These are phyloP conservation scores for Nerophis lumbriciformis DNA, from an alignment of 2,113 vertebrate species.

Conservation along the genomic window DNA sequence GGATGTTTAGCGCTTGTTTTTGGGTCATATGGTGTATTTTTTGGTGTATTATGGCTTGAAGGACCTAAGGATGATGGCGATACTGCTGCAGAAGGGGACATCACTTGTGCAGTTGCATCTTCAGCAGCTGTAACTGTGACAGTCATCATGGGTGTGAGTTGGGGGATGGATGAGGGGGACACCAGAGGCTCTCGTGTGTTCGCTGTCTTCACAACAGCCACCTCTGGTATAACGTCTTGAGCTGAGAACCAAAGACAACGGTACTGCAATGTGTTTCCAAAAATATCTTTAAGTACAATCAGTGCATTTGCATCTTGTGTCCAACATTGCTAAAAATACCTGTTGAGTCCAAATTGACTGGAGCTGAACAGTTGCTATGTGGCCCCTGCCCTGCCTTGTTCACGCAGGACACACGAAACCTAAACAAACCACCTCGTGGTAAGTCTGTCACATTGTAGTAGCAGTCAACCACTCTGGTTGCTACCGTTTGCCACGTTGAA, in stretches of 20 bases:
- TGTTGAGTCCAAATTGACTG: slow-evolving; percentile 70
- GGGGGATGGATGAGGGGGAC: slow-evolving; percentile 17
- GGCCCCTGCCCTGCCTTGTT: slow-evolving; percentile 92
- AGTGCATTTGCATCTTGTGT: neutral
- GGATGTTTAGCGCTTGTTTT: slow-evolving; percentile 19
- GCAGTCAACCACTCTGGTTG: slow-evolving; percentile 79
- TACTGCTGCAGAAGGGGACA: neutral
- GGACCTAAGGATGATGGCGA: slow-evolving; percentile 6
- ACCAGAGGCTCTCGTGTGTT: slow-evolving; percentile 22
- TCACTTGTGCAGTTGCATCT: neutral
- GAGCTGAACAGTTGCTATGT: slow-evolving; percentile 78
- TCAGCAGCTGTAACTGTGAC: slow-evolving; percentile 14
- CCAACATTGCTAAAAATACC: slow-evolving; percentile 54
- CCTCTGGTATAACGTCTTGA: slow-evolving; percentile 28
- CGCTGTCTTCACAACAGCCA: slow-evolving; percentile 62
- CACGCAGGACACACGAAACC: slow-evolving; percentile 84
- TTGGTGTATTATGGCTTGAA: neutral
- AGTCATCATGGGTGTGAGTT: slow-evolving; percentile 28
- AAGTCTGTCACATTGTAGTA: slow-evolving; percentile 90
- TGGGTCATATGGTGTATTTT: neutral
- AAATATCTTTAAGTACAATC: neutral
- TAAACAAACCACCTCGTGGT: slow-evolving; percentile 58
- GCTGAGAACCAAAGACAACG: slow-evolving; percentile 49
- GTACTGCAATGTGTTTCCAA: neutral
- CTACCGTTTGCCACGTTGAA: slow-evolving; percentile 77